A percentile compares a stretch with the other conserved stretches of the same genome.
phyloP scores from a whole-genome alignment of 2,113 vertebrate species.

The Micromys minutus region DNA sequence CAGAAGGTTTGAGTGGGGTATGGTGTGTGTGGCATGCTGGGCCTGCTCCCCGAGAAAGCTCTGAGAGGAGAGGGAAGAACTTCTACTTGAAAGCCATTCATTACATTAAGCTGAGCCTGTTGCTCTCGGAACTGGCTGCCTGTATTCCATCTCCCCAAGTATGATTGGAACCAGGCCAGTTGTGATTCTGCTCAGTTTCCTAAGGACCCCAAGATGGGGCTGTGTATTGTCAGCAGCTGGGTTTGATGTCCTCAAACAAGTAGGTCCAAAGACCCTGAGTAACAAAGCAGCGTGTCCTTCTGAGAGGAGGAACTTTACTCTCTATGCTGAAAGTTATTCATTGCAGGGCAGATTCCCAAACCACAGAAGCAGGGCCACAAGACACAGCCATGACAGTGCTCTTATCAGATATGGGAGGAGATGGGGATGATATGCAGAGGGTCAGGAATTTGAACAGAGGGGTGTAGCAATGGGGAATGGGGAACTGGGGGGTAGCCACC shows the following conservation, averaged over 20 bases:
- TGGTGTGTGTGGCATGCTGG: fast-evolving
- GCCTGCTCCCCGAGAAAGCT: neutral
- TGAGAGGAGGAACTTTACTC: neutral
- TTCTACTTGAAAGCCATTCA: neutral
- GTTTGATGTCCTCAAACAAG: neutral
- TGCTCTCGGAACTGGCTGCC: neutral
- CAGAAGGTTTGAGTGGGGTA: neutral
- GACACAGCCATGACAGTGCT: no score
- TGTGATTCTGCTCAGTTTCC: neutral
- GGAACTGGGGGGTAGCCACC: no score
- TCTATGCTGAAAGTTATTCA: neutral
- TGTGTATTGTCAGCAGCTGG: fast-evolving
- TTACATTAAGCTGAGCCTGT: neutral
- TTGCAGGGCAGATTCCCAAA: neutral
- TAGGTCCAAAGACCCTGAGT: neutral
- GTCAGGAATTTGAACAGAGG: no score
- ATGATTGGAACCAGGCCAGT: neutral
- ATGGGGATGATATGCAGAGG: no score
- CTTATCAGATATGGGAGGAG: no score
- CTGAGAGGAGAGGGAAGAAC: neutral
- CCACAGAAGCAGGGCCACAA: neutral
- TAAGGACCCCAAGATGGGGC: neutral
- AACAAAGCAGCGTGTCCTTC: neutral
- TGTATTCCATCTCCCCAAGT: neutral
- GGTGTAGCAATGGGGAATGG: no score